phyloP scores from a whole-genome alignment of 2,113 vertebrate genomes.

The Jaculus jaculus region DNA sequence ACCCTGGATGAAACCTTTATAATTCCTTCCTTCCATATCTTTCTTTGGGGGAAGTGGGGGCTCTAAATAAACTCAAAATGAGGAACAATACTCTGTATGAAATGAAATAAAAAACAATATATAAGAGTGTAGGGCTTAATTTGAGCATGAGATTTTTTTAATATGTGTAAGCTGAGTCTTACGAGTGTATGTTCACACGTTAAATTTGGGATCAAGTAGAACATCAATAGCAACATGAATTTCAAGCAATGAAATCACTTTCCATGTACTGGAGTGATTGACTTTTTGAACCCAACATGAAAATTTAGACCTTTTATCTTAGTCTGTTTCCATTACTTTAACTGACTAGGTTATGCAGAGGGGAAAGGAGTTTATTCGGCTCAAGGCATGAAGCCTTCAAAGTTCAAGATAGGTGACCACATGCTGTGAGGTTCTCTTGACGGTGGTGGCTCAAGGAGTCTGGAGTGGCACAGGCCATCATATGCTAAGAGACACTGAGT shows the following conservation, averaged over 20 bases:
- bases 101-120: too few species aligned
- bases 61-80: too few species aligned
- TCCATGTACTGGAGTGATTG: neutral
- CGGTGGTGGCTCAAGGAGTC: too few species aligned
- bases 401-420: neutral
- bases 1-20: too few species aligned
- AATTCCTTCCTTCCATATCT: too few species aligned
- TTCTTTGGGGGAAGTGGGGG: too few species aligned
- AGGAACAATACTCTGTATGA: too few species aligned
- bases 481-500: neutral
- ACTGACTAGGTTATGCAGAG: neutral
- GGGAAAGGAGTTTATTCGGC: neutral
- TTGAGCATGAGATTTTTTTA: neutral
- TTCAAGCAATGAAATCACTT: neutral
- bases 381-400: neutral
- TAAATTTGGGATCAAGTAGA: neutral
- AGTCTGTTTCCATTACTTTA: neutral
- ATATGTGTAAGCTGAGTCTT: neutral
- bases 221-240: conserved; percentile 34
- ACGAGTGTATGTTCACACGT: neutral
- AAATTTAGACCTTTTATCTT: neutral
- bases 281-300: neutral
- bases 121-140: neutral
- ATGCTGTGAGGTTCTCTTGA: neutral
- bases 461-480: neutral